Conservation (phyloP, 1,140 invertebrate genomes). For the Littorina saxatilis region DNA sequence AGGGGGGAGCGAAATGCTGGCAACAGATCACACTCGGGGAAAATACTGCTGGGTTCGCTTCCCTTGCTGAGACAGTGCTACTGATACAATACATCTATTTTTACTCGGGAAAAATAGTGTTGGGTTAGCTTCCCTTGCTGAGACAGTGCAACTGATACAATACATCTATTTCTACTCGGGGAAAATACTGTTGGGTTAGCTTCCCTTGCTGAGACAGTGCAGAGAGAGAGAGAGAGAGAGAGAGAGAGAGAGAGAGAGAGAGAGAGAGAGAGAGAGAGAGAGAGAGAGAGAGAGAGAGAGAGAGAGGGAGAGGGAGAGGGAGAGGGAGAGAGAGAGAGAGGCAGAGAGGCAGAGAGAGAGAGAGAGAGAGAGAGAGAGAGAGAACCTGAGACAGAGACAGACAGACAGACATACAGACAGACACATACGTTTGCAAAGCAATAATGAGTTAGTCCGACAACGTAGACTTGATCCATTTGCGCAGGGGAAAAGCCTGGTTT, state of each 20-base stretch:
- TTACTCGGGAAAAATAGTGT: too few species aligned
- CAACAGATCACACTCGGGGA: background rate
- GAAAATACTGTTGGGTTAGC: background rate
- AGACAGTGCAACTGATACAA: background rate
- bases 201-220: background rate
- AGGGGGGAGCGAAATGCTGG: too few species aligned
- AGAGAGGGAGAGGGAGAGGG: background rate
- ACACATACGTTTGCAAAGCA: too few species aligned
- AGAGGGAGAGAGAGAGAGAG: background rate
- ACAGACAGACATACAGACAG: too few species aligned
- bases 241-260: constrained; percentile 21
- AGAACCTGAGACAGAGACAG: too few species aligned
- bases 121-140: too few species aligned
- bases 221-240: background rate
- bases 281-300: background rate
- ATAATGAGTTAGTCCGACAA: too few species aligned
- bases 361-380: too few species aligned
- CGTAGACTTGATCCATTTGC: too few species aligned
- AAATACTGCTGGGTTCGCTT: background rate
- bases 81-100: too few species aligned
- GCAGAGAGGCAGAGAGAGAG: background rate
- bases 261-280: constrained; percentile 30
- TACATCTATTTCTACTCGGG: background rate
- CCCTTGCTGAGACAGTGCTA: background rate
- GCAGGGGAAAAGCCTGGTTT: too few species aligned